Evolutionary conservation across 1,140 invertebrate genomes (phyloP), one percentile per base, ranked within the genome.

Genomic region (Aphis gossypii): DNA sequence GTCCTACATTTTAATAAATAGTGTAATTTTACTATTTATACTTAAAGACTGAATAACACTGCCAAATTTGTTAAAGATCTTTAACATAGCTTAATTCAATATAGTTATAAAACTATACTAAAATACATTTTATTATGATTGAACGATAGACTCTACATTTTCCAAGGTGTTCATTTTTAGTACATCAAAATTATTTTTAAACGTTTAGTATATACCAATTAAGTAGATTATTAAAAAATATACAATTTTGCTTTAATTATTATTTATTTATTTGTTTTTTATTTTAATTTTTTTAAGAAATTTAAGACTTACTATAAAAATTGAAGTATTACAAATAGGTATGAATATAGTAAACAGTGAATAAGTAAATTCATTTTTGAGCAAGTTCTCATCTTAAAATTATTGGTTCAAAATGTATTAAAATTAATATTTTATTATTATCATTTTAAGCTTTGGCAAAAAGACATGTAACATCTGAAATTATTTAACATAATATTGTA

Each of bases 11-110:
- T 56, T 54, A 54, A 14, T 68, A 84, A 86, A 84, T 93, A 93
- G 92, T 30, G 11, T 86, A 51, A 83, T 83, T 89, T 92, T 48
- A 38, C 46, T 92, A 83, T 92, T 84, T 93, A 41, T 93, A 93
- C 68, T 93, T 93, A 84, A 93, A 93, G 92, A 93, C 92, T 93
- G 92, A 93, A 92, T 54, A 84, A 84, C 35, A 93, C 92, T 93
- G 92, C 92, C 92, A 93, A 93, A 93, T 93, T 86, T 86, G 41
- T 48, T 86, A 35, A 92, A 83, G 76, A 93, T 93, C 92, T 93
- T 93, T 93, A 54, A 86, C 21, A 8, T 93, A 93, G 82, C 92
- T 44, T 93, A 51, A 93, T 86, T 51, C 90, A 92, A 56, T 92
- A 83, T 92, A 83, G 76, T 48, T 92, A 38, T 82, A 82, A 48